A percentile compares a stretch with the other conserved stretches of the same genome.
These are phyloP conservation scores for Oryzias curvinotus DNA, from an alignment of 2,113 vertebrate species.

Conservation along the genomic window DNA sequence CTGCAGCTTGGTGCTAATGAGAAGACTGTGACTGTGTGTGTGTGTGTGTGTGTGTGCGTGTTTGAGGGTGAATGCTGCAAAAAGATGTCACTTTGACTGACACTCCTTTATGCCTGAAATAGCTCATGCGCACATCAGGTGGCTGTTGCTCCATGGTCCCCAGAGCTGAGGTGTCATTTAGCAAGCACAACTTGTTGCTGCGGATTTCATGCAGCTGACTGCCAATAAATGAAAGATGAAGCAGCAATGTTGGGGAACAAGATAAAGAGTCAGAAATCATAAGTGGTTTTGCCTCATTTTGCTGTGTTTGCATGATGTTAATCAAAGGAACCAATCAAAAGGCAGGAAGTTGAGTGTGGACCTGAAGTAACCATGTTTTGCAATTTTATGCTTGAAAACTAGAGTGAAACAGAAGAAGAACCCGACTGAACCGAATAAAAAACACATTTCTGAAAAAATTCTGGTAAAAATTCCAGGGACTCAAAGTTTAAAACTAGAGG, in stretches of 20 bases:
- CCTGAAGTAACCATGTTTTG: no score
- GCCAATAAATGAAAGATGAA: conserved; percentile 20
- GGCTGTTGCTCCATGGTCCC: conserved; percentile 53
- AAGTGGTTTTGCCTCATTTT: no score
- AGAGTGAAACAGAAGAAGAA: no score
- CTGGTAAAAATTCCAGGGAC: no score
- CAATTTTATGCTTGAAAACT: no score
- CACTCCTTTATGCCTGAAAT: conserved; percentile 65
- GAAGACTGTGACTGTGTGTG: conserved; percentile 20
- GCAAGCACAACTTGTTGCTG: conserved; percentile 52
- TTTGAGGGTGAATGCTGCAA: conserved; percentile 35
- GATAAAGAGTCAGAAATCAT: no score
- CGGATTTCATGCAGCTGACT: conserved; percentile 38
- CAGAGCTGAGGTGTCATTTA: conserved; percentile 62
- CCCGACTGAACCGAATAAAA: no score
- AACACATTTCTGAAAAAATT: no score
- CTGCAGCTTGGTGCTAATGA: conserved; percentile 64
- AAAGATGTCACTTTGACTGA: conserved; percentile 57
- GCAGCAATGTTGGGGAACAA: background rate
- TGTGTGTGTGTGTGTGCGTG: conserved; percentile 25
- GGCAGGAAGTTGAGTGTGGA: no score
- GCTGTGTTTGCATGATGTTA: no score
- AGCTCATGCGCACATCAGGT: conserved; percentile 61
- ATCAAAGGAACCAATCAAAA: no score
- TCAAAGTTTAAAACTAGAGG: no score